Evolutionary conservation across 1,140 invertebrate genomes (phyloP), one percentile per base, ranked within the genome.

Genomic region (Pseudomyrmex sp.): DNA sequence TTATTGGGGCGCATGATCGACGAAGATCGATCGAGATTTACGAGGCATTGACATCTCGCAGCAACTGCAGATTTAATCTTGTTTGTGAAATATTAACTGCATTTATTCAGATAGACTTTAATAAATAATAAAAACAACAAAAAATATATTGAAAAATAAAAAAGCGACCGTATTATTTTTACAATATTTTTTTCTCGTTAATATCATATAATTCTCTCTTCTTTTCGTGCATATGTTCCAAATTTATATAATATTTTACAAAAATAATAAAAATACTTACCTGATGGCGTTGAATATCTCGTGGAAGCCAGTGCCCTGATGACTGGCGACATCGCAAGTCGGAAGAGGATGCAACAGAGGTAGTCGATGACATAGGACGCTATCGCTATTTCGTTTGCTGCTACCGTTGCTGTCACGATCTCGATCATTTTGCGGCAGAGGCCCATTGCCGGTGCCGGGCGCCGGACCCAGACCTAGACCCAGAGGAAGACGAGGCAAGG

Each of bases 311-410:
- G 94, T 94, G 0, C 92, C 93, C 58, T 93, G 92, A 77, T 95
- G 95, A 62, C 92, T 92, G 44, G 91, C 87, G 48, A 93, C 85
- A 82, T 95, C 95, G 83, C 95, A 95, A 3, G 94, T 92, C 1
- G 95, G 95, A 9, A 95, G 76, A 4, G 95, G 95, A 82, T 95
- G 94, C 75, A 95, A 83, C n/a, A 95, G 92, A 15, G 95, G 94
- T 84, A 95, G 91, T 62, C 94, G 90, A 87, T 95, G 95, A 48
- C 95, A 95, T 0, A 95, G 91, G 1, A 95, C 93, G 23, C 95
- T 95, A 84, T 95, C 95, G 63, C 95, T 95, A 70, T 95, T 95
- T 44, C 95, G 88, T 79, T 95, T 95, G 88, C 93, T 94, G 68
- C 92, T 93, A 4, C 92, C 91, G 68, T 94, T 93, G 44, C 93